Evolutionary conservation across 2,113 vertebrate species (phyloP).

Genomic region (Cricetomys ansorgei): DNA sequence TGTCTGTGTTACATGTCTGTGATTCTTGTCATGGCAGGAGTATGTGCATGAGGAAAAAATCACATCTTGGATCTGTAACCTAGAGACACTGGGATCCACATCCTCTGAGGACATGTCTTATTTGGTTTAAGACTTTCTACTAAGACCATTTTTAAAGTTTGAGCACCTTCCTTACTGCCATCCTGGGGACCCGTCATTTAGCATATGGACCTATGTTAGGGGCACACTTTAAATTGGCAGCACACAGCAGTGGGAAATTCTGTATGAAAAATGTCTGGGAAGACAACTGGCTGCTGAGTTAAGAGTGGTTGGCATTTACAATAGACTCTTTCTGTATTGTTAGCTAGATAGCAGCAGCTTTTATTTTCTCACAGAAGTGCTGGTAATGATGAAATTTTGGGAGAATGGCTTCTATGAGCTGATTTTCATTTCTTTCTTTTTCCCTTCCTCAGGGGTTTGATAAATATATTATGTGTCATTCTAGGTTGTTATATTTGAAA

Average conservation of each 20-base stretch:
- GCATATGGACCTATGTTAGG: neutral
- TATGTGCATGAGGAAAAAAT: neutral
- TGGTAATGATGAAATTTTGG: constrained; percentile 36
- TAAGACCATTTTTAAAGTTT: neutral
- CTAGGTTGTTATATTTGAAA: constrained; percentile 14
- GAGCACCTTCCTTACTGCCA: neutral
- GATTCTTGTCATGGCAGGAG: neutral
- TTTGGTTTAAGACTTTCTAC: neutral
- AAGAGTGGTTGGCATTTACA: neutral
- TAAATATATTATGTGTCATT: constrained; percentile 15
- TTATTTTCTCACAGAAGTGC: neutral
- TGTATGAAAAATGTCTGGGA: neutral
- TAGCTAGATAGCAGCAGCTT: neutral
- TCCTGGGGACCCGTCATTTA: neutral
- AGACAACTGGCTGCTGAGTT: constrained; percentile 40
- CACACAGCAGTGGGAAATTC: neutral
- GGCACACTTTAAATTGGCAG: neutral
- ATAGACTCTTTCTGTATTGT: neutral
- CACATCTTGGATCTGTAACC: neutral
- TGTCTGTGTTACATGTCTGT: neutral
- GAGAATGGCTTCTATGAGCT: neutral
- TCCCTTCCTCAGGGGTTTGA: neutral
- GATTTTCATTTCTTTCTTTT: constrained; percentile 22
- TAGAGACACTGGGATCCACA: neutral
- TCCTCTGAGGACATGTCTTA: neutral